Evolutionary conservation across 1,140 invertebrate species (phyloP).

Genomic region (Euschistus heros): DNA sequence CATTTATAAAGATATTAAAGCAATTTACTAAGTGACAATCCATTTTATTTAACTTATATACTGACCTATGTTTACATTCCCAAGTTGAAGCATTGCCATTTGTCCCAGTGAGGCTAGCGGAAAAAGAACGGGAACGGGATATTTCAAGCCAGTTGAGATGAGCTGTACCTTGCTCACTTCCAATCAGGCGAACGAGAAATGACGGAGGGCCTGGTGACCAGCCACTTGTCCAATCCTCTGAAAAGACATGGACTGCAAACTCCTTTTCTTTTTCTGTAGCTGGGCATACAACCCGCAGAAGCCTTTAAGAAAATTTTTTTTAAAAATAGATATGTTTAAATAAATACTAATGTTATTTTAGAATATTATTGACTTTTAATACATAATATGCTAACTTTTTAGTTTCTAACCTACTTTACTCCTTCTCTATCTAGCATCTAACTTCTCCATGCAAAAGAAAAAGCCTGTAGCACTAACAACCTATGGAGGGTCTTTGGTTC

Average conservation of each 20-base stretch:
- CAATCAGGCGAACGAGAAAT: constrained; percentile 60
- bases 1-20: too few relatives aligned
- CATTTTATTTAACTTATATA: too few relatives aligned
- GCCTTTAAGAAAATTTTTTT: constrained; percentile 38
- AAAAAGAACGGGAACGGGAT: constrained; percentile 53
- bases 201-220: constrained; percentile 39
- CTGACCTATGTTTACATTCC: constrained; percentile 22
- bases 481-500: too few relatives aligned
- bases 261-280: constrained; percentile 51
- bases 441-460: too few relatives aligned
- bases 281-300: constrained; percentile 64
- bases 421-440: too few relatives aligned
- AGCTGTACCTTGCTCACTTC: constrained; percentile 55
- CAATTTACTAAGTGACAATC: too few relatives aligned
- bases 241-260: constrained; percentile 59
- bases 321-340: too few relatives aligned
- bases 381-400: too few relatives aligned
- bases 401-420: too few relatives aligned
- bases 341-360: too few relatives aligned
- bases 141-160: constrained; percentile 67
- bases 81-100: neutral
- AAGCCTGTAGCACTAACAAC: too few relatives aligned
- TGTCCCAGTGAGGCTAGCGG: constrained; percentile 38
- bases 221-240: constrained; percentile 50
- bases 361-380: too few relatives aligned